Percentiles rank a stretch among this genome's conserved stretches.
These are phyloP conservation scores for Cossypha niveicapilla DNA, from an alignment of 2,797 vertebrate species.

Conservation along the genomic window DNA sequence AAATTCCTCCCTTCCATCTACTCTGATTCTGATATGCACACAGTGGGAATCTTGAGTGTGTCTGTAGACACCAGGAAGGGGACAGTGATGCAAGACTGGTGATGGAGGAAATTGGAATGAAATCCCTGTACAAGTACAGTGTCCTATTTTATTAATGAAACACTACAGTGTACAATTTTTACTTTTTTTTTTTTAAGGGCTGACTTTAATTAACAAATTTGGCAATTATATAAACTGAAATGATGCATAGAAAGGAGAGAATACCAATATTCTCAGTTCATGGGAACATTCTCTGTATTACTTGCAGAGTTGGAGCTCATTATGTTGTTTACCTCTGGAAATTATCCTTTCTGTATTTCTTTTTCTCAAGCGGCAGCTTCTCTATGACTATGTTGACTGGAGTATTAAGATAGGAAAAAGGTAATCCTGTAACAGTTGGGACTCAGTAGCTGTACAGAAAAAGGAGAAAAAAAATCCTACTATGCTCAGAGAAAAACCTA, in stretches of 20 bases:
- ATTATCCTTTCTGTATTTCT: not conserved
- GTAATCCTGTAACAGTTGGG: constrained; percentile 13
- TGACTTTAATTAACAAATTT: not conserved
- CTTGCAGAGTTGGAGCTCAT: not conserved
- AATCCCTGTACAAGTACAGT: not conserved
- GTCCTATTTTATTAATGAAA: not conserved
- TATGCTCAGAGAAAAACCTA: not conserved
- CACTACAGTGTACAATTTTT: not conserved
- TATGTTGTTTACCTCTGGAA: constrained; percentile 3
- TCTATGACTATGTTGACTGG: not conserved
- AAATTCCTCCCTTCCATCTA: not conserved
- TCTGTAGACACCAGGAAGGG: not conserved
- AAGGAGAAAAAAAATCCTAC: not conserved
- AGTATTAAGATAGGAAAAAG: constrained; percentile 43
- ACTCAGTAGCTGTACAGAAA: not conserved
- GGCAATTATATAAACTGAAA: not conserved
- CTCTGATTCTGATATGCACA: not conserved
- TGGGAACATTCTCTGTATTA: not conserved
- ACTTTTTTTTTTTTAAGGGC: too few relatives aligned
- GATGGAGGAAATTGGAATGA: not conserved
- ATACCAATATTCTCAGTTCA: not conserved
- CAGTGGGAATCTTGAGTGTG: not conserved
- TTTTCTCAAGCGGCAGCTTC: not conserved
- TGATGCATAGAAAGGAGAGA: not conserved
- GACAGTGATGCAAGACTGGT: not conserved